Evolutionary conservation across 2,888 invertebrate genomes (phyloP), one percentile per base, ranked within the genome.

Genomic region (Cataglyphis livida): DNA sequence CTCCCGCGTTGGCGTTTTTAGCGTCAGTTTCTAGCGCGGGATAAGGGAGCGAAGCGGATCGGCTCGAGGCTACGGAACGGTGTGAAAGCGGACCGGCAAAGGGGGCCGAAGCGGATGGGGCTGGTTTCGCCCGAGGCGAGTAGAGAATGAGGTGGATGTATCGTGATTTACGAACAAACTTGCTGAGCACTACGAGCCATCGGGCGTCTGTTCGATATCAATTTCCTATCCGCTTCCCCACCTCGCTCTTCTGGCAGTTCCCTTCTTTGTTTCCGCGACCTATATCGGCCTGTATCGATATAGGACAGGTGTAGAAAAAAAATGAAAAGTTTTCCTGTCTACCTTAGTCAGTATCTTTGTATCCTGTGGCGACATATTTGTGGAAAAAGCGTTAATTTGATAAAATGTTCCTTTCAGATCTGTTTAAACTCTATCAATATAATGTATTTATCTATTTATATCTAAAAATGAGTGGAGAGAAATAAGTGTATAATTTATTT

Each of bases 81-180:
- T 61, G 81, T 73, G 88, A 70, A 87, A 76, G 82, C 68, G 82
- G 81, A 65, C 51, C 57, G 44, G 70, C 65, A 59, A 54, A 57
- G 54, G 21, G 84, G 61, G 79, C 64, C 44, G 32, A 65, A 76
- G 70, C 64, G 75, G 74, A 71, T 64, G 81, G 85, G 76, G 86
- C 68, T 83, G 82, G 87, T 82, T 74, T 87, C 83, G 82, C 89
- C 81, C 83, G 74, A 41, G 88, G 84, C 82, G 35, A 76, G 70
- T 64, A 62, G 66, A 83, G 81, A 75, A 71, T 51, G 68, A 68
- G 66, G 66, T 65, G 84, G 82, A 81, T 90, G 91, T 90, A 88
- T 87, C 85, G 91, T 92, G 91, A 92, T 92, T 92, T 91, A 92
- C 90, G 89, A 86, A 91, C 89, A 91, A 91, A 92, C 91, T 92